Evolutionary conservation across 2,888 invertebrate species (phyloP).

Genomic region (Hanleya hanleyi): DNA sequence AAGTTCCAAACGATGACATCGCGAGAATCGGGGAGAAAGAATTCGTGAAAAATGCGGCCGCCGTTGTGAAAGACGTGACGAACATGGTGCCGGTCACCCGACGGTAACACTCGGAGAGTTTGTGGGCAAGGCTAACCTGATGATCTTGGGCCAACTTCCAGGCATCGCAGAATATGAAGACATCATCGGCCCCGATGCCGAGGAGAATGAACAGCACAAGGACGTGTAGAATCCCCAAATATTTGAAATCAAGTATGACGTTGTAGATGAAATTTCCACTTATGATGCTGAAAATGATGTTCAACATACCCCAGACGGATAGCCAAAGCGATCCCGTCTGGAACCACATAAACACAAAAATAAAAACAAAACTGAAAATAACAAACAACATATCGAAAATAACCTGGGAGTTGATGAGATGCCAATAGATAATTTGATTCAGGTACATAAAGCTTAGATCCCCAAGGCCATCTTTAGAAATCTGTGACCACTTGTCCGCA

Average conservation of each 20-base stretch:
- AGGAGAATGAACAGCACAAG: slow-evolving; percentile 24
- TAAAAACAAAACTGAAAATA: slow-evolving; percentile 21
- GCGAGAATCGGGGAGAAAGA: slow-evolving; percentile 40
- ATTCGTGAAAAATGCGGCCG: slow-evolving; percentile 37
- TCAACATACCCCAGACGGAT: slow-evolving; percentile 19
- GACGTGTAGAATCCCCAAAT: slow-evolving; percentile 24
- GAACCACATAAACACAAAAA: slow-evolving; percentile 18
- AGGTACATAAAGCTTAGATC: slow-evolving; percentile 13
- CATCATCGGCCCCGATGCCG: slow-evolving; percentile 21
- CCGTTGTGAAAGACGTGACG: slow-evolving; percentile 37
- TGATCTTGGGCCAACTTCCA: slow-evolving; percentile 13
- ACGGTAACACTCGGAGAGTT: slow-evolving; percentile 21
- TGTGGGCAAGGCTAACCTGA: background rate
- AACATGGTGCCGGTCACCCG: slow-evolving; percentile 28
- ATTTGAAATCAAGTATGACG: slow-evolving; percentile 20
- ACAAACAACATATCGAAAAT: slow-evolving; percentile 12
- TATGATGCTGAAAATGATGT: slow-evolving; percentile 13
- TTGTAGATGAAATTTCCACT: slow-evolving; percentile 18
- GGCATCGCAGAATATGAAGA: slow-evolving; percentile 34
- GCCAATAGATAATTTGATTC: slow-evolving; percentile 1
- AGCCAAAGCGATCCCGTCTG: slow-evolving; percentile 21
- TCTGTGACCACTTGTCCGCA: background rate
- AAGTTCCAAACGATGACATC: slow-evolving; percentile 39
- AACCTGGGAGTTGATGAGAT: slow-evolving; percentile 9
- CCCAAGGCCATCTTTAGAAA: background rate